These are phyloP conservation scores for Marmota monax DNA, from an alignment of 2,113 vertebrate species.

Conservation along the genomic window DNA sequence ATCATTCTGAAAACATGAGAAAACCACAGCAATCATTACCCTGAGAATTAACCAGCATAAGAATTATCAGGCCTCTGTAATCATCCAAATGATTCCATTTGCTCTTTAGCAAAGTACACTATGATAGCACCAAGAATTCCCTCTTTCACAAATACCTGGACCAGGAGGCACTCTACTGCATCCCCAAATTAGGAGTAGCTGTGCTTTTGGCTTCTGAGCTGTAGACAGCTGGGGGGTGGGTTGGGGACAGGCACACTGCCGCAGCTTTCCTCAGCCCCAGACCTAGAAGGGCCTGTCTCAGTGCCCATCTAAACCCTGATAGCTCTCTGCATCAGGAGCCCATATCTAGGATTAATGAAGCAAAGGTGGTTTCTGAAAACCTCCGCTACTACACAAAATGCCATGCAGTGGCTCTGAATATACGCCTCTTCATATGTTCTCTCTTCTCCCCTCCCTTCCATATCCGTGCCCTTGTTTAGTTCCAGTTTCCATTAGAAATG, in stretches of 20 bases:
- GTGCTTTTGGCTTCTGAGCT: constrained; percentile 42
- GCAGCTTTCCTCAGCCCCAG: neutral
- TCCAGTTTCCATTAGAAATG: constrained; percentile 80
- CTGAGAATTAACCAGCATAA: constrained; percentile 51
- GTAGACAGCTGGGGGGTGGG: neutral
- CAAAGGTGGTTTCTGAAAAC: constrained; percentile 60
- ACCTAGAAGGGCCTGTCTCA: constrained; percentile 71
- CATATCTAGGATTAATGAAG: constrained; percentile 42
- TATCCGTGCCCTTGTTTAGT: constrained; percentile 74
- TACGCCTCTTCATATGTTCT: constrained; percentile 40
- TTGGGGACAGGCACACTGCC: neutral
- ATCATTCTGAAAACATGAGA: constrained; percentile 40
- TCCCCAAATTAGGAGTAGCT: constrained; percentile 65
- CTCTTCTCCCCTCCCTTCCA: constrained; percentile 75
- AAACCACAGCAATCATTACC: constrained; percentile 43
- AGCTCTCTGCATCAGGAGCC: neutral
- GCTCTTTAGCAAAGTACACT: constrained; percentile 5
- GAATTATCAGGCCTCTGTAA: constrained; percentile 66
- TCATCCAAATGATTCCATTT: constrained; percentile 4
- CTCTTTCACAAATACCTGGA: constrained; percentile 80
- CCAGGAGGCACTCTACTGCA: constrained; percentile 77
- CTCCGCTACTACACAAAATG: constrained; percentile 66
- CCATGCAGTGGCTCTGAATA: constrained; percentile 53
- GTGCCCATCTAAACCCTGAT: constrained; percentile 58
- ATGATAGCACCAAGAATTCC: constrained; percentile 31